A percentile compares a stretch with the other conserved stretches of the same genome.
phyloP scores from a whole-genome alignment of 2,113 vertebrate genomes.

The Vombatus ursinus region DNA sequence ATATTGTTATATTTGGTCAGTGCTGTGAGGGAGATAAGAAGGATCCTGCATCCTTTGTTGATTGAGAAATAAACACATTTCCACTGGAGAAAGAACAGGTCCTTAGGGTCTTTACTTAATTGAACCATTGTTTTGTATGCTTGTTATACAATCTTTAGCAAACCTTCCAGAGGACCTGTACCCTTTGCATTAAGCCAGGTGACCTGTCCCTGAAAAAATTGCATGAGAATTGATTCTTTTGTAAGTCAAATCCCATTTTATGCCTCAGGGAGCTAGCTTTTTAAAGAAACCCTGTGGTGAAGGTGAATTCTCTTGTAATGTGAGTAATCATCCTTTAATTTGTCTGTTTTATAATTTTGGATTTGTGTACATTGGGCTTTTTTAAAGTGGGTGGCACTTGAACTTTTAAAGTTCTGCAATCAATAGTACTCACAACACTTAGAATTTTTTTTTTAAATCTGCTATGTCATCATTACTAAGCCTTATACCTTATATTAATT shows the following conservation, averaged over 20 bases:
- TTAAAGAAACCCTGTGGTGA: not conserved
- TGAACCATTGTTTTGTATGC: not conserved
- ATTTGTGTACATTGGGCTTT: slow-evolving; percentile 6
- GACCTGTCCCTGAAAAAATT: not conserved
- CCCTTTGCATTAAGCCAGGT: not conserved
- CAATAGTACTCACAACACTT: not conserved
- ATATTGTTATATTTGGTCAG: not conserved
- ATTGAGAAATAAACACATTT: not conserved
- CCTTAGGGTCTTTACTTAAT: not conserved
- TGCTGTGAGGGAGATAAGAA: not conserved
- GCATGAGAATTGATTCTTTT: not conserved
- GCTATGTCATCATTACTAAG: not conserved
- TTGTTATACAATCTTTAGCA: not conserved
- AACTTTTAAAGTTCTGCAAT: not conserved
- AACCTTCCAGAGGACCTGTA: not conserved
- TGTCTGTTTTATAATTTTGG: not conserved
- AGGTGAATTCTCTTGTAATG: slow-evolving; percentile 8
- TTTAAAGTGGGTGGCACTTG: slow-evolving; percentile 13
- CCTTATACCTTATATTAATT: not conserved
- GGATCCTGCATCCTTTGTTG: not conserved
- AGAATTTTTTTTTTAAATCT: not conserved
- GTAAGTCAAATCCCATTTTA: not conserved
- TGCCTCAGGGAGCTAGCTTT: not conserved
- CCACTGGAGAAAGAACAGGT: not conserved
- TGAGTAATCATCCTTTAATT: not conserved